Base-by-base conservation (phyloP, 2,888 invertebrate species). In the Hetaerina titia region DNA sequence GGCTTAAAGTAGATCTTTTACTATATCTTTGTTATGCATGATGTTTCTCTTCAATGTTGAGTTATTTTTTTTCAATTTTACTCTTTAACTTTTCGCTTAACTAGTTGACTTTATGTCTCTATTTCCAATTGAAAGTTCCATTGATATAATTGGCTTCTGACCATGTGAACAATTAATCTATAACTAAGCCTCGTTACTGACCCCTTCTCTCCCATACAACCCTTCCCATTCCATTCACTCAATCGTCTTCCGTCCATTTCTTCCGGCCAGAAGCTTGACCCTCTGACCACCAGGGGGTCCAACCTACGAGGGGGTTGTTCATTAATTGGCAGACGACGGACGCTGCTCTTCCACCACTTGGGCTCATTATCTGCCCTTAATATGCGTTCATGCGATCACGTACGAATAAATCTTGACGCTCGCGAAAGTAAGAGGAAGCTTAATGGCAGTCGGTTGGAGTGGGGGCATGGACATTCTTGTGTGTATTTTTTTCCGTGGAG, bases 341-440 rank as follows among this genome's bases (percentile, higher is more conserved):
- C 89, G 89, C 57, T 56, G 56, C 31, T 22, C 31, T 81, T 31
- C 31, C 81, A 31, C 31, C 81, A 81, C 81, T 81, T 81, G 81
- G 31, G 31, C 89, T 89, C 89, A 89, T 89, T 89, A 89, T 89
- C 89, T 89, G 89, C 57, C 56, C 58, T n/a, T 57, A 89, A 89
- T 89, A 89, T 89, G 89, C 89, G 89, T 57, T 89, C 89, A 57
- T 89, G 89, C 89, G 89, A 89, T 57, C 89, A 89, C 89, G 89
- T 57, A 56, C 89, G 89, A 58, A 89, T 89, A 57, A 81, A 89
- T 89, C 58, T 89, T 58, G 89, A 57, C 58, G 89, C 58, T 89
- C 89, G 58, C 89, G 89, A 58, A 58, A 8, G 57, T 11, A 11
- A n/a, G n/a, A n/a, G 89, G 58, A 58, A n/a, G 58, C 57, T 89